Evolutionary conservation across 2,113 vertebrate species (phyloP), one percentile per base, ranked within the genome.

Genomic region (Oryzias curvinotus): DNA sequence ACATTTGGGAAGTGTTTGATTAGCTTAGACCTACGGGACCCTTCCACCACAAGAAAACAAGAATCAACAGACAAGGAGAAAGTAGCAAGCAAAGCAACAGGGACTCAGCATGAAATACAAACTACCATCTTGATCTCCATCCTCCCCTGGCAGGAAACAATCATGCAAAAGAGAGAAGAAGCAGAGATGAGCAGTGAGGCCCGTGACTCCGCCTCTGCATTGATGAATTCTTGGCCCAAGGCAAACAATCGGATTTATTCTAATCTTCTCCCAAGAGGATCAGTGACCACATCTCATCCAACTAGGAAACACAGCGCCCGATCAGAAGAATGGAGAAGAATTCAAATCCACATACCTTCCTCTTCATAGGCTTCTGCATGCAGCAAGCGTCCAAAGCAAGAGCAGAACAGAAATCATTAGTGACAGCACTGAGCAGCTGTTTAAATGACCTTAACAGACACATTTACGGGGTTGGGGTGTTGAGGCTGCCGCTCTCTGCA

Each of bases 341-440:
- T 68, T 59, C 81, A 68, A 18, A 26, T 82, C 60, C 62, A 92
- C 91, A 65, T 92, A 91, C 90, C 91, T 92, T 93, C 90, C 83
- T 93, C 91, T 86, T 91, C 90, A 87, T 92, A 92, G 88, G 78
- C 89, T 59, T 92, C 92, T 93, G 91, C 91, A 92, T 91, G 91
- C 88, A 91, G 87, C 87, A 90, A 92, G 87, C 84, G 80, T 85
- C 81, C 83, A 84, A 89, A 90, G 91, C 83, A 90, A 91, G 85
- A 90, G 88, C 88, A 91, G 85, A 93, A 91, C 66, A 90, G 71
- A 88, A 21, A 86, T 61, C 64, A 86, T 93, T 89, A 91, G 82
- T 66, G 58, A 73, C 43, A 4, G 49, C 50, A 79, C 63, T 41
- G 71, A 73, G 63, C 77, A 66, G 73, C 66, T 18, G 5, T 47